Base-by-base conservation (phyloP, 2,888 invertebrate species). In the Eupithecia vulgata region DNA sequence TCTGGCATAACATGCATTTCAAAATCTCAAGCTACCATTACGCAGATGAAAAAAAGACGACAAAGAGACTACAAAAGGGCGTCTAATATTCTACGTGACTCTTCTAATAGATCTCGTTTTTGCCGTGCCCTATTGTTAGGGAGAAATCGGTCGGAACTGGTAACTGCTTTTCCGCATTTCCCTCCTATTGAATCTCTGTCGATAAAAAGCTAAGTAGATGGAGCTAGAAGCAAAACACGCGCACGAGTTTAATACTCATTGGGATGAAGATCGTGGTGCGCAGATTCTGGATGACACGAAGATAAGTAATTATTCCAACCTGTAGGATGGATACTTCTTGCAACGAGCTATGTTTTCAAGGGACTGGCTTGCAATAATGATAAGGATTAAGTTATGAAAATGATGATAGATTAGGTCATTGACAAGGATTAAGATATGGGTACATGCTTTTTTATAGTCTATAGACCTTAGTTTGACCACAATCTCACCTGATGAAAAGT, bases 51-150 rank as follows among this genome's bases (percentile, higher is more conserved):
- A 65, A 65, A 83, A 35, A 35, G 62, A 64, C 37, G 40, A 37
- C 21, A 83, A 57, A 57, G 57, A 57, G 82, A 81, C 85, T 85
- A 83, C 80, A 65, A 83, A 87, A 87, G 83, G 84, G 85, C 87
- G 80, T 86, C 87, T 91, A 90, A 93, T 93, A 92, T 91, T 91
- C 88, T 93, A 93, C 93, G 93, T 93, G 93, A 93, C 93, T 65
- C 65, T 90, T 84, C 83, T 83, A 82, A 86, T 87, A 85, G 86
- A 84, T 65, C 83, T 81, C 78, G 79, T 91, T 88, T 90, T 81
- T 83, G 73, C 76, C 76, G 77, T 75, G 82, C 81, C 80, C 85
- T 86, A 91, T 92, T 92, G 91, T 91, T 88, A 81, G 79, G 81
- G 85, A 86, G 90, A 90, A 89, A 91, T 90, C 87, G 87, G 86